Conservation (phyloP, 2,113 vertebrate species). For the Epinephelus fuscoguttatus region DNA sequence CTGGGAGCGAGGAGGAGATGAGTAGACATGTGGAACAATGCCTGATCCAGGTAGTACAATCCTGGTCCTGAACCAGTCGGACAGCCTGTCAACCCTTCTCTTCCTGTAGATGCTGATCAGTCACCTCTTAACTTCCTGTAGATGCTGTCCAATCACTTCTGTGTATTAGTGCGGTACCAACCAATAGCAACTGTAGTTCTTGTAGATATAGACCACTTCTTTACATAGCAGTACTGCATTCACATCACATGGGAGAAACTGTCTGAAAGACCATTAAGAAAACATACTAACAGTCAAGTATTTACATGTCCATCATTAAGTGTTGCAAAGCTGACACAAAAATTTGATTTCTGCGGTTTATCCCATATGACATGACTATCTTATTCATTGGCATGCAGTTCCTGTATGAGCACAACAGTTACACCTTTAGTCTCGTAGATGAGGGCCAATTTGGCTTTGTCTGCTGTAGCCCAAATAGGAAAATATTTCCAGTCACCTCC, state of each 20-base stretch:
- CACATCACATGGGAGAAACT: slow-evolving; percentile 58
- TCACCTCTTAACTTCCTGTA: slow-evolving; percentile 58
- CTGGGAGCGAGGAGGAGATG: slow-evolving; percentile 99
- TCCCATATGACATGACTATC: slow-evolving; percentile 56
- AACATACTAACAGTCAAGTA: not conserved
- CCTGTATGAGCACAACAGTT: not conserved
- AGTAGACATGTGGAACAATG: slow-evolving; percentile 99
- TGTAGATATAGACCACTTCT: slow-evolving; percentile 10
- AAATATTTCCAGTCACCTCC: not conserved
- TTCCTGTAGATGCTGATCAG: slow-evolving; percentile 67
- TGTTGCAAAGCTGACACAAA: not conserved
- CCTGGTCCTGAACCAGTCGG: slow-evolving; percentile 69
- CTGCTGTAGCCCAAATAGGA: not conserved
- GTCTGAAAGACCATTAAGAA: not conserved
- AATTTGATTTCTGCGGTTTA: slow-evolving; percentile 7
- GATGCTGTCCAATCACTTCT: not conserved
- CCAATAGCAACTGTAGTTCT: too few species aligned
- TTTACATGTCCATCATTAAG: not conserved
- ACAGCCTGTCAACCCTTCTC: slow-evolving; percentile 68
- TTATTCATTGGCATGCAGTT: slow-evolving; percentile 32
- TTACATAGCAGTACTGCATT: slow-evolving; percentile 8
- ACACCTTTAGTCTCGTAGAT: not conserved
- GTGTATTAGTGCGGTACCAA: too few species aligned
- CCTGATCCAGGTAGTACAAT: slow-evolving; percentile 96
- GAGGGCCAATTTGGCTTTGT: not conserved